These are phyloP conservation scores for Oscheius onirici DNA, from an alignment of 2,888 invertebrate species.

Conservation along the genomic window DNA sequence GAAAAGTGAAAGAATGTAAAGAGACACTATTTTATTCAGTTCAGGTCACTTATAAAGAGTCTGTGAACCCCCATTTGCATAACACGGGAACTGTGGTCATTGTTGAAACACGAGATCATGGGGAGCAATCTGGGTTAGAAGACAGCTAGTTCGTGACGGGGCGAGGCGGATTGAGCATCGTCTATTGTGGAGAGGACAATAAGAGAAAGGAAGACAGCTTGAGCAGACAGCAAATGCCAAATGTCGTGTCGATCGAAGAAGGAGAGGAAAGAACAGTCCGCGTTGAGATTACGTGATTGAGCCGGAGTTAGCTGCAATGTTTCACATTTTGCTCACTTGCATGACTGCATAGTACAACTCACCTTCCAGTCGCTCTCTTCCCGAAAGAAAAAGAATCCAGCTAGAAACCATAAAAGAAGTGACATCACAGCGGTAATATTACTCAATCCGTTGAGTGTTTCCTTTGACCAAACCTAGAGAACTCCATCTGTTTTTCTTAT, in stretches of 20 bases:
- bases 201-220: conserved; percentile 75
- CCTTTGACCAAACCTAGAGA: neutral
- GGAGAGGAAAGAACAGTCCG: conserved; percentile 46
- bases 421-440: neutral
- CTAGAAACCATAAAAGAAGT: neutral
- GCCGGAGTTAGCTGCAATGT: conserved; percentile 44
- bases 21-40: too few relatives aligned
- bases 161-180: conserved; percentile 80
- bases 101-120: too few relatives aligned
- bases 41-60: too few relatives aligned
- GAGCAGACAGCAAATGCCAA: conserved; percentile 61
- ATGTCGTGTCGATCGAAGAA: conserved; percentile 62
- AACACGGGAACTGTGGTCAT: too few relatives aligned
- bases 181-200: conserved; percentile 80
- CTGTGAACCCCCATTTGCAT: too few relatives aligned
- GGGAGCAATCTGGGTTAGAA: conserved; percentile 76
- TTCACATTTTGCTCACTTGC: neutral
- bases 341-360: neutral
- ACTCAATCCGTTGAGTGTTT: conserved; percentile 10
- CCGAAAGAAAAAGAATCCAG: conserved; percentile 4
- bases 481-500: neutral
- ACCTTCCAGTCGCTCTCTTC: conserved; percentile 26
- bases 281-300: conserved; percentile 49
- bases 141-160: conserved; percentile 80
- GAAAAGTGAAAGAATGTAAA: too few relatives aligned